Evolutionary conservation across 2,797 vertebrate species (phyloP), one percentile per base, ranked within the genome.

Genomic region (Channallabes apus): DNA sequence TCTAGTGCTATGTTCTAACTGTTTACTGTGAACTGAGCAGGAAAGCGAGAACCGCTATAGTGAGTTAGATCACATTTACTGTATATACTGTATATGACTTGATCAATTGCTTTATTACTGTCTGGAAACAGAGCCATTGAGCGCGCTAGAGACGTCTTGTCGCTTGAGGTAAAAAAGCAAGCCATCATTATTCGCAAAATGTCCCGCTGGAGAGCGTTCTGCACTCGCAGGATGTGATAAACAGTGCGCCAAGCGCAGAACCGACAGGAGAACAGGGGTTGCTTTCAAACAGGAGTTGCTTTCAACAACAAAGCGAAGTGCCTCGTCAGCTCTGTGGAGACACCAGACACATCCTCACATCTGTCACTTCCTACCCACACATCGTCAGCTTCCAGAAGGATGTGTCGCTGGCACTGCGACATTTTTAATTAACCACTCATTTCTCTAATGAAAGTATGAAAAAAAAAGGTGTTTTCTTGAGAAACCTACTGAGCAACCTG

Each of bases 321-420:
- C 91, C 54, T 88, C 90, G 88, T 93, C 92, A 93, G 90, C 90
- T 90, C 89, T 84, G 20, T 75, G 17, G 89, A 91, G 90, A 93
- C 89, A 77, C 88, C 83, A 91, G 82, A 46, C 88, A 89, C 88
- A 87, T 91, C 90, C 87, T 90, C 84, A 92, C 91, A 91, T 93
- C 90, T 91, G 91, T 92, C 93, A 93, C 89, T 88, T 82, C 84
- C 88, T 86, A 88, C 89, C 88, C 86, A 83, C 91, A 92, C 91
- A 86, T 91, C 90, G 87, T 92, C 92, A 89, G 90, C 87, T 89
- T 93, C 87, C 86, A 85, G 88, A 91, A 83, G 86, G 69, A 80
- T 62, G 88, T 91, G 93, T 94, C 93, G 88, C 88, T 90, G 84
- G 82, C 71, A 64, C 89, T 92, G 91, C 91, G 92, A 90, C 75